Evolutionary conservation across 1,140 invertebrate species (phyloP).

Genomic region (silkworm (Bombyx mori)): DNA sequence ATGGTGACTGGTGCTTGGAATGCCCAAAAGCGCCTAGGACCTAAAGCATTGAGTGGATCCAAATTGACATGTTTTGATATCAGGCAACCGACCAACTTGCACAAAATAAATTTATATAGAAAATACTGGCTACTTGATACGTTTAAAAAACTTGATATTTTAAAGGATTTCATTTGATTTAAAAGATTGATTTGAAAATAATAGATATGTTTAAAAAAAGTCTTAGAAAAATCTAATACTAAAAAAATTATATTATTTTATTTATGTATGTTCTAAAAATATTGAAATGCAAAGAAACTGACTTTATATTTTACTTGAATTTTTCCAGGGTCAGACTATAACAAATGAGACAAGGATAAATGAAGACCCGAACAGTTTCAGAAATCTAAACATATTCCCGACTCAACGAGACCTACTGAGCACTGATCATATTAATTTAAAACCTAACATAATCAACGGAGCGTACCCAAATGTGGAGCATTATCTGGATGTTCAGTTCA

Average conservation of each 20-base stretch:
- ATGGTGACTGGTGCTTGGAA: no score
- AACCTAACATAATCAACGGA: constrained; percentile 52
- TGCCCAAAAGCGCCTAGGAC: no score
- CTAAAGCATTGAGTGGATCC: no score
- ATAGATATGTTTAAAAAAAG: no score
- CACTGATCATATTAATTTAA: constrained; percentile 24
- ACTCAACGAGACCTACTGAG: constrained; percentile 39
- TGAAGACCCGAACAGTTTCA: constrained; percentile 30
- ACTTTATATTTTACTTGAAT: background rate
- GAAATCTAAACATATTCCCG: constrained; percentile 47
- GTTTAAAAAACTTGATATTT: no score
- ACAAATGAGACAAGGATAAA: background rate
- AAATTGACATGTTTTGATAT: no score
- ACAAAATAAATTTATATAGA: no score
- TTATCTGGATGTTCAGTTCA: constrained; percentile 57
- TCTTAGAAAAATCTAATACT: no score
- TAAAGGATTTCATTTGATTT: background rate
- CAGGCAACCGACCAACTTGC: no score
- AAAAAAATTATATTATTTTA: background rate
- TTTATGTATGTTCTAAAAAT: background rate
- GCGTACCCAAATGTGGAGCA: constrained; percentile 46
- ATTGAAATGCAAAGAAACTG: background rate
- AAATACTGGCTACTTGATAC: no score
- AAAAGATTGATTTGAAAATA: no score
- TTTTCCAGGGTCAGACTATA: background rate